A percentile compares a stretch with the other conserved stretches of the same genome.
Evolutionary conservation across 2,888 invertebrate species (phyloP).

Genomic region (Lepetodrilus schrolli): DNA sequence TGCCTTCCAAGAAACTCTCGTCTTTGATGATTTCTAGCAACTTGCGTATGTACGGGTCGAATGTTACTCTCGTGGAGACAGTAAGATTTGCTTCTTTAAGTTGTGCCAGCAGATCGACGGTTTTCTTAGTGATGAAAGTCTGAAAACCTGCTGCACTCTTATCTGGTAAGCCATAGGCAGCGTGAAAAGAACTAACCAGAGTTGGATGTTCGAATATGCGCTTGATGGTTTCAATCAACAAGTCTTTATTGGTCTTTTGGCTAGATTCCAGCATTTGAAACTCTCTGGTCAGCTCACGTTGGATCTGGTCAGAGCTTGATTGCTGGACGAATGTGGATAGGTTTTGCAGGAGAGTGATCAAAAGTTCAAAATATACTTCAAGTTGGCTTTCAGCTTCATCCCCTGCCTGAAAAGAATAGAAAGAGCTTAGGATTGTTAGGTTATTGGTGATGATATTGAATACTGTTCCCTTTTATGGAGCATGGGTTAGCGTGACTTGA

Average conservation of each 20-base stretch:
- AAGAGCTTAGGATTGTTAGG: too few relatives aligned
- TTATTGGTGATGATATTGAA: too few relatives aligned
- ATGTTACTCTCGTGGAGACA: neutral
- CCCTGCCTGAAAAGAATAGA: too few relatives aligned
- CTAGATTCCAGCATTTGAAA: conserved; percentile 17
- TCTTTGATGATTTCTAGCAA: neutral
- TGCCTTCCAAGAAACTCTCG: neutral
- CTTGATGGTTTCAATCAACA: conserved; percentile 10
- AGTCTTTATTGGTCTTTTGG: conserved; percentile 25
- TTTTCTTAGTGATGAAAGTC: neutral
- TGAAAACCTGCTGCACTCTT: neutral
- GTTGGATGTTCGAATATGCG: conserved; percentile 32
- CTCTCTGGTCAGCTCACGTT: neutral
- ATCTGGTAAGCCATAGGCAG: neutral
- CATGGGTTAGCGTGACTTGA: too few relatives aligned
- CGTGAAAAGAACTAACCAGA: neutral
- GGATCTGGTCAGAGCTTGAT: too few relatives aligned
- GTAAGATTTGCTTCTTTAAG: neutral
- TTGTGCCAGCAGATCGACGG: neutral
- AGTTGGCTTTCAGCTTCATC: neutral
- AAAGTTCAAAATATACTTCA: neutral
- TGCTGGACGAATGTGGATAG: neutral
- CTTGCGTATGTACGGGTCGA: neutral
- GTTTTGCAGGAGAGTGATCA: neutral
- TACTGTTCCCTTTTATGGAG: too few relatives aligned